Percentiles rank a stretch among this genome's conserved stretches.
These are phyloP conservation scores for Vannuccia rotundouncinata DNA, from an alignment of 2,888 invertebrate genomes.

Conservation along the genomic window DNA sequence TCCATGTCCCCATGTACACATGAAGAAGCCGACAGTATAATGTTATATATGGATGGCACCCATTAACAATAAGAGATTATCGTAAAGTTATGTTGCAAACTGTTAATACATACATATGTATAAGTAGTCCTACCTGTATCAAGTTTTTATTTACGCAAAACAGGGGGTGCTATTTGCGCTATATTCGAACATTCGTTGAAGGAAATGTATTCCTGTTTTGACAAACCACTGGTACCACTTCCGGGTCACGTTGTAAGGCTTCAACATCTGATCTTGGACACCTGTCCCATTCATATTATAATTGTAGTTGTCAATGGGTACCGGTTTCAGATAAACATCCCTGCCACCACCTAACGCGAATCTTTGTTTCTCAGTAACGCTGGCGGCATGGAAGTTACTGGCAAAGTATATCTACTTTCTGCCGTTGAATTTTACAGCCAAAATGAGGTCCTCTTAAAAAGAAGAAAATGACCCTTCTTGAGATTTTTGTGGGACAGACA, in stretches of 20 bases:
- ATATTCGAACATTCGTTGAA: constrained; percentile 14
- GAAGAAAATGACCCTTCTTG: background rate
- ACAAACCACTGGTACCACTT: constrained; percentile 15
- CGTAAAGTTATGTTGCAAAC: no score
- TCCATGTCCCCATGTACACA: no score
- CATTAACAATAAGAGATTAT: no score
- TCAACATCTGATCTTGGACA: constrained; percentile 15
- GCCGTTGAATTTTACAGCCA: constrained; percentile 17
- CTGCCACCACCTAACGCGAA: background rate
- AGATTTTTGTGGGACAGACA: constrained; percentile 10
- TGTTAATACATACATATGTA: no score
- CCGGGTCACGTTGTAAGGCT: background rate
- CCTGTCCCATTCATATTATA: background rate
- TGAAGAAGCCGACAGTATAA: no score
- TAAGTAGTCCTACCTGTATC: no score
- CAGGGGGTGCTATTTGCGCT: no score
- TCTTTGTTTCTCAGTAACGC: constrained; percentile 10
- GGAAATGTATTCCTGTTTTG: constrained; percentile 23
- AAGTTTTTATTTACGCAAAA: no score
- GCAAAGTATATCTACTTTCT: constrained; percentile 18
- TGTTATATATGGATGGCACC: no score
- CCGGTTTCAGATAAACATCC: constrained; percentile 14
- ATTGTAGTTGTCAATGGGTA: background rate
- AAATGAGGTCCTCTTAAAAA: constrained; percentile 5
- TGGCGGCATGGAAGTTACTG: constrained; percentile 12